These are phyloP conservation scores for Willisornis vidua DNA, from an alignment of 2,113 vertebrate genomes.

Conservation along the genomic window DNA sequence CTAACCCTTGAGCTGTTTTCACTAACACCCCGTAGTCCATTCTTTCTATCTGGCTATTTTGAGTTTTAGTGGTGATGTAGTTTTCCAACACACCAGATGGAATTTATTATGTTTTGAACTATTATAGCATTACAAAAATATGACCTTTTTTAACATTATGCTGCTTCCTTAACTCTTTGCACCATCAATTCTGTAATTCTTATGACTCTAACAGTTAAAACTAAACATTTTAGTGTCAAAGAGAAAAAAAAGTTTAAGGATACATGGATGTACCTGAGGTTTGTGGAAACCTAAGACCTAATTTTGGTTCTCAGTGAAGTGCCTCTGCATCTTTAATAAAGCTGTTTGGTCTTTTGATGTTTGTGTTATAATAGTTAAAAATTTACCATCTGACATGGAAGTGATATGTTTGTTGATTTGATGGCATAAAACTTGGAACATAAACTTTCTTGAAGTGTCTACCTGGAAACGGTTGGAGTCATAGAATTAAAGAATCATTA, in stretches of 20 bases:
- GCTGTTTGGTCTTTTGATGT: not conserved
- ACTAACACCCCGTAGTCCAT: not conserved
- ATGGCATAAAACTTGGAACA: not conserved
- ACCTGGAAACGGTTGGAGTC: not conserved
- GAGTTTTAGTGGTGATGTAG: not conserved
- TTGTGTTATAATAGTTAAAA: not conserved
- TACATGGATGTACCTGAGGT: not conserved
- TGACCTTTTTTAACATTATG: slow-evolving; percentile 3
- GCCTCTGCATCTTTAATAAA: not conserved
- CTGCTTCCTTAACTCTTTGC: slow-evolving; percentile 16
- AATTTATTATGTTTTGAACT: slow-evolving; percentile 52
- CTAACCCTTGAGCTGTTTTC: slow-evolving; percentile 12
- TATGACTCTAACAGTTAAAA: not conserved
- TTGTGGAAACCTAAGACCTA: not conserved
- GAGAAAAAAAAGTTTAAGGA: not conserved
- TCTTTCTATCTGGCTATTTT: slow-evolving; percentile 31
- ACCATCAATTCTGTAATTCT: not conserved
- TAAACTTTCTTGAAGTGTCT: not conserved
- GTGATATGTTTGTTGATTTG: not conserved
- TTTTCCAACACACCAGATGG: slow-evolving; percentile 68
- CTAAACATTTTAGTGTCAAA: not conserved
- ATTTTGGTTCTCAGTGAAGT: not conserved
- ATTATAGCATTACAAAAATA: slow-evolving; percentile 35
- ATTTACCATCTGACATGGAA: not conserved
- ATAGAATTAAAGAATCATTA: not conserved